phyloP scores from a whole-genome alignment of 2,797 vertebrate species.

The Bradypodion pumilum region DNA sequence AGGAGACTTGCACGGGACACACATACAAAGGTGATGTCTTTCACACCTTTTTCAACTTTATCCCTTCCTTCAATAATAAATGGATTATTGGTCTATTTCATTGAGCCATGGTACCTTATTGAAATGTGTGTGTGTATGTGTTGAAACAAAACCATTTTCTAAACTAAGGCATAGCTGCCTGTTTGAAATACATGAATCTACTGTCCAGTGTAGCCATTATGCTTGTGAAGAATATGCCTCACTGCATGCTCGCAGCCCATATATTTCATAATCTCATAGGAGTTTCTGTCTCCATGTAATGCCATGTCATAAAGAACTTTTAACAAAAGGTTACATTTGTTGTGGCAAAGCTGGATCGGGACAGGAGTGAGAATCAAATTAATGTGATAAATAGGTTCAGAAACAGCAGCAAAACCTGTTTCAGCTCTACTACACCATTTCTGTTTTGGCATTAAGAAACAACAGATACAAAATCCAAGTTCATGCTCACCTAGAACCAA shows the following conservation, averaged over 20 bases:
- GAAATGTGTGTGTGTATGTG: neutral
- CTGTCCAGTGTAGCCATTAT: neutral
- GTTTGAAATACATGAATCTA: constrained; percentile 18
- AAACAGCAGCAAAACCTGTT: constrained; percentile 31
- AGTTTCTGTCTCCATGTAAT: neutral
- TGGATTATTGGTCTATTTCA: constrained; percentile 1
- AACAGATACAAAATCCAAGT: constrained; percentile 56
- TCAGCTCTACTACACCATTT: constrained; percentile 25
- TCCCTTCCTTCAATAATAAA: neutral
- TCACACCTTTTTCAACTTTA: neutral
- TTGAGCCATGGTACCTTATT: constrained; percentile 4
- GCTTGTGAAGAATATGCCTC: constrained; percentile 17
- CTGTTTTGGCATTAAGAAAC: constrained; percentile 55
- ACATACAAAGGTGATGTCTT: no score
- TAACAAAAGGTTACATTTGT: constrained; percentile 24
- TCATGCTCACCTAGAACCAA: constrained; percentile 52
- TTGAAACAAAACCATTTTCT: constrained; percentile 36
- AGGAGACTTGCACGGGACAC: no score
- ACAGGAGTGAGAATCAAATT: constrained; percentile 12
- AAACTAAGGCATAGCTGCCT: neutral
- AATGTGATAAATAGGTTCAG: constrained; percentile 23
- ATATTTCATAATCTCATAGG: constrained; percentile 1
- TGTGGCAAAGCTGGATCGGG: constrained; percentile 13
- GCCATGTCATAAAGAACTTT: constrained; percentile 18
- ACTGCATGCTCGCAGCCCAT: constrained; percentile 1